These are phyloP conservation scores for Bibio marci DNA, from an alignment of 2,888 invertebrate species.

Conservation along the genomic window DNA sequence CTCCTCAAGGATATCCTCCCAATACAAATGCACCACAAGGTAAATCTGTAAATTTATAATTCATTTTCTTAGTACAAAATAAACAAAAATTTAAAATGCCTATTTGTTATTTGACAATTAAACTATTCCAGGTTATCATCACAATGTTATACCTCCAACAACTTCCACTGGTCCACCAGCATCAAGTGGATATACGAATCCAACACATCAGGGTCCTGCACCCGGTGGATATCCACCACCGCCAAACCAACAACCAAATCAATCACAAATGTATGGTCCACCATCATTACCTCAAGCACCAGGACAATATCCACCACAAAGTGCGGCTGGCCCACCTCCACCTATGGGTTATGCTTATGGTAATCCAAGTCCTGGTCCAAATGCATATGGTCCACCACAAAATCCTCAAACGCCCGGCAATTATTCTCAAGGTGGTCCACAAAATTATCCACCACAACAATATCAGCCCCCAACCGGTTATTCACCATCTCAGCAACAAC, in stretches of 20 bases:
- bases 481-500: conserved; percentile 7
- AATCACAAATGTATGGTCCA: conserved; percentile 26
- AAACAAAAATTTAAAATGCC: no score
- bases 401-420: conserved; percentile 22
- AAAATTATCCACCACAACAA: conserved; percentile 28
- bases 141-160: conserved; percentile 21
- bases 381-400: conserved; percentile 21
- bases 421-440: conserved; percentile 28
- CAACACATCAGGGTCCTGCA: conserved; percentile 30
- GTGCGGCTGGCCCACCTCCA: conserved; percentile 29
- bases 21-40: conserved; percentile 27
- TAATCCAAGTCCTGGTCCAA: conserved; percentile 27
- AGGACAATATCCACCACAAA: conserved; percentile 23
- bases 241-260: conserved; percentile 17
- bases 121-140: conserved; percentile 32
- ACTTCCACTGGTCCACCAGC: conserved; percentile 24
- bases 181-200: conserved; percentile 30
- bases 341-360: conserved; percentile 32
- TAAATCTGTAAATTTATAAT: no score
- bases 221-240: conserved; percentile 31
- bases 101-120: no score
- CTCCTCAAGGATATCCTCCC: conserved; percentile 28
- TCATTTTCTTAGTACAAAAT: no score
- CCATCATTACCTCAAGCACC: conserved; percentile 29
- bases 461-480: conserved; percentile 23